Evolutionary conservation across 2,888 invertebrate species (phyloP), one percentile per base, ranked within the genome.

Genomic region (Drosophila histrio): DNA sequence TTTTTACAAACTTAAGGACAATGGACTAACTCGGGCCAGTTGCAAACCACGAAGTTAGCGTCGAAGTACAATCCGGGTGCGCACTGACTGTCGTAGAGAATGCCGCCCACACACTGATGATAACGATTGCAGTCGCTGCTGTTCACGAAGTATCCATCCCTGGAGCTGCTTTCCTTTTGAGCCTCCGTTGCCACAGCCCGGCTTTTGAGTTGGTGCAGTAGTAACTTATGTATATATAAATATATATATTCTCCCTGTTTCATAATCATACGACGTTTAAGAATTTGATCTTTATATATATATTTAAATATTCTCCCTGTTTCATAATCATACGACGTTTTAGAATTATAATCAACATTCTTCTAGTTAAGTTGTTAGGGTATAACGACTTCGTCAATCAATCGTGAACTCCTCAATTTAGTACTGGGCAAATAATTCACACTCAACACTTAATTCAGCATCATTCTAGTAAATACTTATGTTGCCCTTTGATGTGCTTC

Each of bases 81-180:
- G 76, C 95, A 95, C 6, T 92, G 85, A 77, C 94, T 92, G 60
- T 93, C 92, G 79, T 93, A 94, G 50, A 93, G 79, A 2, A 26
- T 30, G 9, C 94, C 91, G 6, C 57, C 34, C 1, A 81, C 92
- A 76, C 96, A 96, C 81, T 94, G 93, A 69, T 94, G 94, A 90
- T 94, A 96, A 67, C 93, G 93, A 0, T 94, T 94, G 83, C 96
- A 96, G 56, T 95, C 94, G n/a, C 93, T 93, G 22, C 94, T 94
- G 79, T 96, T 94, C 36, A 91, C 64, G 1, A 89, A 88, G 43
- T 90, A 92, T 0, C 94, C 94, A 49, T 88, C 69, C 0, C 0
- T 0, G 5, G 63, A 36, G 59, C 82, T 82, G 9, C 36, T 34
- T 1, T 7, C 69, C 19, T 46, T 70, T 7, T n/a, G 59, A 61